These are phyloP conservation scores for Nilaparvata lugens DNA, from an alignment of 1,140 invertebrate genomes.

Conservation along the genomic window DNA sequence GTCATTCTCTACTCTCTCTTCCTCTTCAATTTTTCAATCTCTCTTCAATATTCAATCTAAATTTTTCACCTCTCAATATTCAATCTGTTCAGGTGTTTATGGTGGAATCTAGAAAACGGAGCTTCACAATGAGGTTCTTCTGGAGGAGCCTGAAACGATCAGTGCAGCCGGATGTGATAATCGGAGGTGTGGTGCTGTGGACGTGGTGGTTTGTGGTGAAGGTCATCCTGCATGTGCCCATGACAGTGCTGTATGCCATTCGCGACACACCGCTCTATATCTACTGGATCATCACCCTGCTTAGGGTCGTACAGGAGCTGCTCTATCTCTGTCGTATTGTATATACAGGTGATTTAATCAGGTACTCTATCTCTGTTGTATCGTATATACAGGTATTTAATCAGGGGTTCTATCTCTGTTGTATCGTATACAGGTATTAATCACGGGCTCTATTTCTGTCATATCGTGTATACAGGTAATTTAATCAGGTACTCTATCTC, in stretches of 20 bases:
- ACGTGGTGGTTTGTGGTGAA: slow-evolving; percentile 22
- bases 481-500: no score
- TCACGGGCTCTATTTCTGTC: no score
- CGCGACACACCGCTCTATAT: slow-evolving; percentile 18
- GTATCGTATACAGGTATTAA: no score
- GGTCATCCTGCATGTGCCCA: slow-evolving; percentile 18
- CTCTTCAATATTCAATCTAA: no score
- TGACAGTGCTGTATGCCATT: slow-evolving; percentile 17
- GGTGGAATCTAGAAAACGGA: slow-evolving; percentile 11
- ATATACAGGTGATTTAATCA: not conserved
- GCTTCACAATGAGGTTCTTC: slow-evolving; percentile 15
- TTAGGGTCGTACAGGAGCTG: not conserved
- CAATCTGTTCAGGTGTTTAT: slow-evolving; percentile 5
- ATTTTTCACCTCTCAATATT: no score
- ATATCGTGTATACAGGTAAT: no score
- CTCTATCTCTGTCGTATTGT: not conserved
- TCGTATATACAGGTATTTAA: no score
- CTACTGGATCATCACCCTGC: slow-evolving; percentile 16
- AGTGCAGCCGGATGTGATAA: slow-evolving; percentile 19
- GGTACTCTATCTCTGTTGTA: no score
- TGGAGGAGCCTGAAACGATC: slow-evolving; percentile 17
- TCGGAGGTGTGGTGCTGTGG: slow-evolving; percentile 11
- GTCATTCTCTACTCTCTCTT: no score
- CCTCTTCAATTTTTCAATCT: no score
- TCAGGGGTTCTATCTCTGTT: no score